Evolutionary conservation across 53 echinoderm and acorn worm genomes (phyloP), one percentile per base, ranked within the genome.

Genomic region (Apostichopus leukothele): DNA sequence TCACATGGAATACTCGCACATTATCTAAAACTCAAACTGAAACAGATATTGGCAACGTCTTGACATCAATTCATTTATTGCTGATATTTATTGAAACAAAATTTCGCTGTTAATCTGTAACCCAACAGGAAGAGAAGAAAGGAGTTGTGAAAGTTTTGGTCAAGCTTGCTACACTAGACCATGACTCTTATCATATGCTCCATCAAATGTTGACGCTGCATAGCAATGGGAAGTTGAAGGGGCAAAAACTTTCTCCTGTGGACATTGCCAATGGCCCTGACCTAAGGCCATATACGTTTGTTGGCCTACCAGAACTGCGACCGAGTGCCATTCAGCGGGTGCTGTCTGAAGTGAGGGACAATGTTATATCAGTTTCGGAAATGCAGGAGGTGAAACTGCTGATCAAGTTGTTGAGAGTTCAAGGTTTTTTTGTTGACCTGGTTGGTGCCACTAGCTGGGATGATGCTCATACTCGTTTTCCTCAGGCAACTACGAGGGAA

Each of bases 201-300:
- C 84, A 84, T 16, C 23, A 84, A 22, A 60, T 84, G 4, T 25
- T 84, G 4, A 9, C 27, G 18, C 27, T 1, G 6, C 63, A 84
- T 11, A 23, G 22, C 5, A 84, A 84, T 54, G 84, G 66, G 19
- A 20, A 84, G 12, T 22, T 84, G 26, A 84, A 84, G 25, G 84
- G 84, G 61, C 84, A 66, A 27, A 84, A 84, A 9, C 27, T 84
- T 10, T 59, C 84, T 16, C 39, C 75, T 10, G 9, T 7, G 9
- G 84, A 84, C 19, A 84, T 84, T 27, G 60, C 27, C 63, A 84
- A 20, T 84, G 84, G 84, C 1, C 84, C 66, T 60, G 66, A 84
- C 60, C 10, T 84, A 60, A 84, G 60, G 60, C 84, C 84, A 20
- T 84, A 84, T 63, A 27, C 27, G 1, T 9, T 84, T 1, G 9